Evolutionary conservation across 2,888 invertebrate genomes (phyloP).

Genomic region (Zygogramma bicolorata): DNA sequence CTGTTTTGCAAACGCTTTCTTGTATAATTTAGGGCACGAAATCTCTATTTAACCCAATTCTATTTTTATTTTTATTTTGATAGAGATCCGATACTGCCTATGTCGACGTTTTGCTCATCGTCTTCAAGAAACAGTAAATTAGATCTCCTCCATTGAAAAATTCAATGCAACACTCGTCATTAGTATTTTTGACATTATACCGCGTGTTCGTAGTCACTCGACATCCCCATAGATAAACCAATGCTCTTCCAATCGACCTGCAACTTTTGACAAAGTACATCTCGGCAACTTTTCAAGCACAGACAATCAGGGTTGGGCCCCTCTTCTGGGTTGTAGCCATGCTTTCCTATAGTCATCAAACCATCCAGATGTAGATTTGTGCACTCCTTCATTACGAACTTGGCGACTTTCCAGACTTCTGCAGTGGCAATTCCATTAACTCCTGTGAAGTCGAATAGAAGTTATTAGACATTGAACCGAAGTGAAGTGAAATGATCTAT

Average conservation of each 20-base stretch:
- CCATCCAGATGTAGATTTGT: conserved; percentile 83
- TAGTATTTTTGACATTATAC: conserved; percentile 67
- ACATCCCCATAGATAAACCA: conserved; percentile 99
- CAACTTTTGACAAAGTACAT: conserved; percentile 78
- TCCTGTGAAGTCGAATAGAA: conserved; percentile 69
- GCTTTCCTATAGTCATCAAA: conserved; percentile 97
- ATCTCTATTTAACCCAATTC: no score
- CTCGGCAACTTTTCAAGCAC: conserved; percentile 77
- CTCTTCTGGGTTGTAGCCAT: conserved; percentile 77
- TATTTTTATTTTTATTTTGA: no score
- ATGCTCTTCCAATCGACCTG: conserved; percentile 72
- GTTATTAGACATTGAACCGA: no score
- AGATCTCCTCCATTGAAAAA: no score
- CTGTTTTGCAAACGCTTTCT: no score
- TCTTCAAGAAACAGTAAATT: no score
- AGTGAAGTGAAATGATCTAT: no score
- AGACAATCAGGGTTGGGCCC: conserved; percentile 94
- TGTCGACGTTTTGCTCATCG: no score
- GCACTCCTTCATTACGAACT: conserved; percentile 82
- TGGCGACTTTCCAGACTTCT: conserved; percentile 76
- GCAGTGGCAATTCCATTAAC: conserved; percentile 87
- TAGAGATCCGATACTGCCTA: no score
- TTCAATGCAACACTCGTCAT: not conserved
- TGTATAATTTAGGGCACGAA: no score
- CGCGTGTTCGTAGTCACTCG: conserved; percentile 95